phyloP scores from a whole-genome alignment of 2,797 vertebrate genomes.

The Mustela erminea region DNA sequence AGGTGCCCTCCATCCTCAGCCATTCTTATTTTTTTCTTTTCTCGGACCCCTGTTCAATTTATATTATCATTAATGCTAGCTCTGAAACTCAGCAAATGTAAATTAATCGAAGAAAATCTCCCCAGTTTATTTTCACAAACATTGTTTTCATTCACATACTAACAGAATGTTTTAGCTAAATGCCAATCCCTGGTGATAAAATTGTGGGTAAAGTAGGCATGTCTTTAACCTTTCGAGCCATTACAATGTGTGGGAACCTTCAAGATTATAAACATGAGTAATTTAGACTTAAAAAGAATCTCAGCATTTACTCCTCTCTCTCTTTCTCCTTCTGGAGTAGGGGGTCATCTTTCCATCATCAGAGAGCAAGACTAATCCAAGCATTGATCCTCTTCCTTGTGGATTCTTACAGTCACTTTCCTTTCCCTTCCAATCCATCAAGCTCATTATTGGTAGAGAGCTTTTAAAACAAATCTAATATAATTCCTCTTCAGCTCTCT shows the following conservation, averaged over 20 bases:
- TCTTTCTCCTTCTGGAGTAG: neutral
- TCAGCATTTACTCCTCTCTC: neutral
- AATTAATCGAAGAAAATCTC: neutral
- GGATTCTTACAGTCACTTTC: neutral
- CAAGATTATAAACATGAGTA: neutral
- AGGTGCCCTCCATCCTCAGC: neutral
- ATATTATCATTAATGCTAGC: neutral
- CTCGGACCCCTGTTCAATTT: neutral
- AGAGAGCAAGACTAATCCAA: neutral
- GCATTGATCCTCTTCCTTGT: neutral
- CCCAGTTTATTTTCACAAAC: neutral
- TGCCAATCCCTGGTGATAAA: constrained; percentile 7
- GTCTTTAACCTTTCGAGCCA: neutral
- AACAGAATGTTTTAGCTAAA: neutral
- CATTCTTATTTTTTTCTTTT: neutral
- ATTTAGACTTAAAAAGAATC: neutral
- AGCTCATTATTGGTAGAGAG: constrained; percentile 35
- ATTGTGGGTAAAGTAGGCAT: neutral
- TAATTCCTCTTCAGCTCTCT: neutral
- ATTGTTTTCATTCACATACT: neutral
- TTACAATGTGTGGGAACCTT: neutral
- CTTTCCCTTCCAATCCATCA: neutral
- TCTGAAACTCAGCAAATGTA: neutral
- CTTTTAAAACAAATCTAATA: constrained; percentile 6
- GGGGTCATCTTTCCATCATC: neutral